Evolutionary conservation across 2,113 vertebrate genomes (phyloP).

Genomic region (Vulpes lagopus): DNA sequence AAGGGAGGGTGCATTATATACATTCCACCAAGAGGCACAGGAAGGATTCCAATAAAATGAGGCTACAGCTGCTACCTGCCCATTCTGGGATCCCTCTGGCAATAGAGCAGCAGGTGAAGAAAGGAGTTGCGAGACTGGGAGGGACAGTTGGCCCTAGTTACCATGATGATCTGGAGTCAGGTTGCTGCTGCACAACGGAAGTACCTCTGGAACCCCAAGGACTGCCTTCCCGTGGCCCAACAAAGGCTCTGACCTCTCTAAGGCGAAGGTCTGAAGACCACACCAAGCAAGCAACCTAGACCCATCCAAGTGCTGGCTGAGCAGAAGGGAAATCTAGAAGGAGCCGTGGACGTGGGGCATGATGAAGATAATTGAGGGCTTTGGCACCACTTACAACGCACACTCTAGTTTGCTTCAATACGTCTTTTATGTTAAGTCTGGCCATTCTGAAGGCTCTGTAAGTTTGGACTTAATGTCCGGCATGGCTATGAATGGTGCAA

Average conservation of each 20-base stretch:
- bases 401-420: neutral
- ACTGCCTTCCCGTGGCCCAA: neutral
- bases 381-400: accelerated
- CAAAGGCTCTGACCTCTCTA: neutral
- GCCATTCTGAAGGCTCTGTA: neutral
- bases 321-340: neutral
- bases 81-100: neutral
- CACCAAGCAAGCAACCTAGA: neutral
- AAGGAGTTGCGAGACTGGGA: neutral
- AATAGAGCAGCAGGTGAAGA: no score
- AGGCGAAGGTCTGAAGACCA: neutral
- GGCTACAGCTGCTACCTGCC: neutral
- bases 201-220: no score
- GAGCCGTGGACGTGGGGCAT: neutral
- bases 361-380: neutral
- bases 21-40: neutral
- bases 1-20: accelerated
- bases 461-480: no score
- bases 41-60: neutral
- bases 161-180: neutral
- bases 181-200: neutral
- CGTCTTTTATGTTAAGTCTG: neutral
- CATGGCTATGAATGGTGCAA: neutral
- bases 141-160: neutral
- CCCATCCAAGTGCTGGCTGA: neutral